Base-by-base conservation (phyloP, 2,888 invertebrate species). In the Dioctria linearis region DNA sequence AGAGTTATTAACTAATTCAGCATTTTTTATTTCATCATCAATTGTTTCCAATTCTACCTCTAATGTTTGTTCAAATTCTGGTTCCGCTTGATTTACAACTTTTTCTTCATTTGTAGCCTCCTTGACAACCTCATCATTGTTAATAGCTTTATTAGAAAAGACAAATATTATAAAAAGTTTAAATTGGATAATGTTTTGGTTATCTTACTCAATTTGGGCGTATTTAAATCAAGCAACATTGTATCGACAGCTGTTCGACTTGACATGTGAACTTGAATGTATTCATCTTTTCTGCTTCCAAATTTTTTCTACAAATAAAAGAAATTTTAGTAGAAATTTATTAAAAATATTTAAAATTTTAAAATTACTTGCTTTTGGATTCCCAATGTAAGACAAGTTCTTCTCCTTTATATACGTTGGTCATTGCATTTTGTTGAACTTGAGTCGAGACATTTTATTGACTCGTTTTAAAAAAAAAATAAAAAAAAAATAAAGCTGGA, bases 301-400 rank as follows among this genome's bases (percentile, higher is more conserved):
- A 42, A 6, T 42, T n/a, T 71, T 6, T 0, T 4, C 71, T 71
- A 4, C 2, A 69, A 67, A 69, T 46, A 37, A 54, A 71, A 11
- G 11, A 39, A 71, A n/a, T 5, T 9, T 51, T 37, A 39, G 42
- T 71, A 67, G 3, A 67, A 42, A 25, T 71, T 37, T 40, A 40
- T 40, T 37, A 54, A 39, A 65, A 3, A 39, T 65, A 59, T 3
- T 71, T 57, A 3, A 40, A n/a, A 43, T 13, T 11, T n/a, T 8
- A n/a, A 54, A 54, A 54, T 54, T 54, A 71, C 54, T 71, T 71
- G 71, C 57, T 9, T 54, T 71, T 79, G 81, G 81, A 81, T 81
- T 81, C 81, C 81, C 81, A 81, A 81, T 54, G 81, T 81, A 73
- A 81, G 81, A 65, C 51, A 71, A 66, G 65, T 65, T 42, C 51